Evolutionary conservation across 1,140 invertebrate species (phyloP).

Genomic region (Adoxophyes honmai): DNA sequence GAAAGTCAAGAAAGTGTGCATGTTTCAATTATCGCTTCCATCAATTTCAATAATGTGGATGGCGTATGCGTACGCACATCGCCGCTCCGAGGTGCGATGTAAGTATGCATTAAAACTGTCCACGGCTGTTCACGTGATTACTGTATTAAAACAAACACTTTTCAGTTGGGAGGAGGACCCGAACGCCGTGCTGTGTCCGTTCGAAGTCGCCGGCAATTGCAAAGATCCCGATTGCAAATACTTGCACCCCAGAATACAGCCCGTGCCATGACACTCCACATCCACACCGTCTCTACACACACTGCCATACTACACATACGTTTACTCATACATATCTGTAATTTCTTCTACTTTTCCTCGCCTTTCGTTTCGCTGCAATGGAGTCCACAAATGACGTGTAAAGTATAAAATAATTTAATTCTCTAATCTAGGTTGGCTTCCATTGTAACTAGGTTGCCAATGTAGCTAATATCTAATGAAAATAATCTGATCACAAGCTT

Average conservation of each 20-base stretch:
- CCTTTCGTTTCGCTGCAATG: conserved; percentile 6
- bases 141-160: conserved; percentile 36
- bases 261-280: conserved; percentile 39
- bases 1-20: conserved; percentile 29
- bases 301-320: conserved; percentile 25
- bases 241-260: conserved; percentile 56
- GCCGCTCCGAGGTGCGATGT: conserved; percentile 48
- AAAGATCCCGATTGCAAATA: conserved; percentile 73
- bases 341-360: neutral
- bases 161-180: conserved; percentile 71
- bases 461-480: no score
- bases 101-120: conserved; percentile 56
- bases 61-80: conserved; percentile 55
- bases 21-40: conserved; percentile 22
- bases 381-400: conserved; percentile 8
- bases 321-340: conserved; percentile 17
- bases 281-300: conserved; percentile 26
- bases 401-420: neutral
- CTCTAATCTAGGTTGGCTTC: no score
- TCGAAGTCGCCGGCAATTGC: conserved; percentile 71
- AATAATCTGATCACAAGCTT: no score
- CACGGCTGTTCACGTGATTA: conserved; percentile 27
- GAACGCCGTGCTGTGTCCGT: conserved; percentile 70
- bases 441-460: no score
- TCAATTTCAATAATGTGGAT: conserved; percentile 39